These are phyloP conservation scores for Hylaeus volcanicus DNA, from an alignment of 1,140 invertebrate genomes.

Conservation along the genomic window DNA sequence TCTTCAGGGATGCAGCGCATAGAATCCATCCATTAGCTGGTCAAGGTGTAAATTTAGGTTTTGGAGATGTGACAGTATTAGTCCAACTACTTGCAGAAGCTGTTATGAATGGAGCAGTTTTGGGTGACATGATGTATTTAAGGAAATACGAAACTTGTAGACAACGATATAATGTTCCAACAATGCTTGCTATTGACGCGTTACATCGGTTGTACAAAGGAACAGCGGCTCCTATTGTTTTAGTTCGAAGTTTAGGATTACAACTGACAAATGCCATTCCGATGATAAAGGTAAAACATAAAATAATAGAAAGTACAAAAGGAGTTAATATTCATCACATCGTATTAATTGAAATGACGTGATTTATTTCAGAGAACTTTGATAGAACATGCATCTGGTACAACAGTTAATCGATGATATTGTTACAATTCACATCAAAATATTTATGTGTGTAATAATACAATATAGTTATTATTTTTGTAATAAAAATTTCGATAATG, in stretches of 20 bases:
- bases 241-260: conserved; percentile 91
- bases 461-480: not conserved
- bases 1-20: conserved; percentile 95
- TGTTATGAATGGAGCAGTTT: conserved; percentile 85
- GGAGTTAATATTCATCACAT: not conserved
- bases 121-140: conserved; percentile 86
- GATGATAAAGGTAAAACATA: conserved; percentile 87
- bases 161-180: conserved; percentile 93
- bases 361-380: conserved; percentile 61
- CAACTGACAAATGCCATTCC: conserved; percentile 90
- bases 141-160: conserved; percentile 91
- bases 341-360: conserved; percentile 6
- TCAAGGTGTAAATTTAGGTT: conserved; percentile 98
- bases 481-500: not conserved
- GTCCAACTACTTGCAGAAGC: conserved; percentile 86
- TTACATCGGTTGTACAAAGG: conserved; percentile 92
- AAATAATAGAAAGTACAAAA: not conserved
- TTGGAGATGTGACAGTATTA: conserved; percentile 93
- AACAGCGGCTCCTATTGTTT: conserved; percentile 88
- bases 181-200: conserved; percentile 92
- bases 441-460: conserved; percentile 13
- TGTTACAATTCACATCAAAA: not conserved
- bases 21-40: conserved; percentile 97
- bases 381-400: conserved; percentile 65
- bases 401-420: conserved; percentile 17